Percentiles rank a stretch among this genome's conserved stretches.
phyloP scores from a whole-genome alignment of 2,888 invertebrate genomes.

The Drosophila longiperda region DNA sequence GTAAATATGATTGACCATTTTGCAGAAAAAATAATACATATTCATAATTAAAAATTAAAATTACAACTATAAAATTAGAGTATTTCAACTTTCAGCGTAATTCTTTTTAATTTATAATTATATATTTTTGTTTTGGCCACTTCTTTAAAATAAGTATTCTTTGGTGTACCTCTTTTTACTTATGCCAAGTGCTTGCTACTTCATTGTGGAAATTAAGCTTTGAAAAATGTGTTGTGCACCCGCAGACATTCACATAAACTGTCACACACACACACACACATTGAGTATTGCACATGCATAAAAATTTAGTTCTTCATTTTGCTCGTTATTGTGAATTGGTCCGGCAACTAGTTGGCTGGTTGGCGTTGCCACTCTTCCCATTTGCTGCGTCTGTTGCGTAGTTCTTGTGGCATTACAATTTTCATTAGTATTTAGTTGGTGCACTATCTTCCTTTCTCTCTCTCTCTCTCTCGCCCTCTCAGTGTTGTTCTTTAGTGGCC shows the following conservation, averaged over 20 bases:
- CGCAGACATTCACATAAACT: constrained; percentile 5
- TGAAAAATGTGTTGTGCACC: constrained; percentile 68
- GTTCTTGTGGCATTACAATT: constrained; percentile 73
- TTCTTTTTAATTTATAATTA: not conserved
- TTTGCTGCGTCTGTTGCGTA: constrained; percentile 38
- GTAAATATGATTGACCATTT: not conserved
- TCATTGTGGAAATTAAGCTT: constrained; percentile 74
- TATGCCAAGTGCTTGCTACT: constrained; percentile 47
- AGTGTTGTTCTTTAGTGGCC: constrained; percentile 16
- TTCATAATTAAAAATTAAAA: not conserved
- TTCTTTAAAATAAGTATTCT: constrained; percentile 14
- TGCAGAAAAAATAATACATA: not conserved
- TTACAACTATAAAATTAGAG: too few species aligned
- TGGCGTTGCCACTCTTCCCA: not conserved
- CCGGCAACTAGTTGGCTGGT: constrained; percentile 45
- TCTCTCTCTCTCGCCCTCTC: not conserved
- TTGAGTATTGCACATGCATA: constrained; percentile 42
- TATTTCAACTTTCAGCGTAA: too few species aligned
- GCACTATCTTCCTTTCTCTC: not conserved
- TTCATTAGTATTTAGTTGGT: constrained; percentile 78
- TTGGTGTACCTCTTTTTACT: constrained; percentile 37
- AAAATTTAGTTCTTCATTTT: constrained; percentile 75
- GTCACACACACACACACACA: constrained; percentile 19
- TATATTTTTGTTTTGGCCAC: not conserved
- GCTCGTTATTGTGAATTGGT: constrained; percentile 67